These are phyloP conservation scores for Rhinoderma darwinii DNA, from an alignment of 2,113 vertebrate species.

Conservation along the genomic window DNA sequence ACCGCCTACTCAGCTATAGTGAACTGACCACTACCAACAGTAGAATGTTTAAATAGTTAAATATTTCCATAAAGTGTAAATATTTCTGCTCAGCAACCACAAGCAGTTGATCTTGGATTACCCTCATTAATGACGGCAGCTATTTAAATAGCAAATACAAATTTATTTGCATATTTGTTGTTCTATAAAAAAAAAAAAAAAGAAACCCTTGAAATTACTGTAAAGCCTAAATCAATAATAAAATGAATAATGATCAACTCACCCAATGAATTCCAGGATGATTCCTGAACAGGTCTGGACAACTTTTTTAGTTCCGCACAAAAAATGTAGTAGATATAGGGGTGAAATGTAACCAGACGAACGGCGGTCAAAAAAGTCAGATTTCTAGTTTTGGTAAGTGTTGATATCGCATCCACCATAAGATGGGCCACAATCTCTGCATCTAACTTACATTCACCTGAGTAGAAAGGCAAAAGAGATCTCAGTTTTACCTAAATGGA, in stretches of 20 bases:
- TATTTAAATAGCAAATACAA: too few species aligned
- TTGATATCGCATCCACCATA: neutral
- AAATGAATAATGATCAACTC: neutral
- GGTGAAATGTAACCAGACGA: neutral
- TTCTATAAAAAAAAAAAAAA: too few species aligned
- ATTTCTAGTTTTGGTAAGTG: neutral
- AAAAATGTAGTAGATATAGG: conserved; percentile 18
- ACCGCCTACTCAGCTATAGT: too few species aligned
- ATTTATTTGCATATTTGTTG: too few species aligned
- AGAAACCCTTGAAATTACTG: too few species aligned
- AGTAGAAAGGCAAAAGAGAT: neutral
- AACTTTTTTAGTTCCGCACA: neutral
- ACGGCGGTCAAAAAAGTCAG: neutral
- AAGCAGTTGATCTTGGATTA: too few species aligned
- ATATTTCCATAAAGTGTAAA: too few species aligned
- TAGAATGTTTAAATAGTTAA: too few species aligned
- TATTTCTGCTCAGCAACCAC: too few species aligned
- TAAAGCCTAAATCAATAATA: too few species aligned
- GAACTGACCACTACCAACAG: too few species aligned
- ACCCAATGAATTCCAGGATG: conserved; percentile 10
- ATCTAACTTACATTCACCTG: conserved; percentile 22
- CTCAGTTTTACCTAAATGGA: neutral
- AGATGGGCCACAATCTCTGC: neutral
- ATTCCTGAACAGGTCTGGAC: neutral
- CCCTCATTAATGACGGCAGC: too few species aligned